Evolutionary conservation across 2,888 invertebrate species (phyloP), one percentile per base, ranked within the genome.

Genomic region (Entomobrya proxima): DNA sequence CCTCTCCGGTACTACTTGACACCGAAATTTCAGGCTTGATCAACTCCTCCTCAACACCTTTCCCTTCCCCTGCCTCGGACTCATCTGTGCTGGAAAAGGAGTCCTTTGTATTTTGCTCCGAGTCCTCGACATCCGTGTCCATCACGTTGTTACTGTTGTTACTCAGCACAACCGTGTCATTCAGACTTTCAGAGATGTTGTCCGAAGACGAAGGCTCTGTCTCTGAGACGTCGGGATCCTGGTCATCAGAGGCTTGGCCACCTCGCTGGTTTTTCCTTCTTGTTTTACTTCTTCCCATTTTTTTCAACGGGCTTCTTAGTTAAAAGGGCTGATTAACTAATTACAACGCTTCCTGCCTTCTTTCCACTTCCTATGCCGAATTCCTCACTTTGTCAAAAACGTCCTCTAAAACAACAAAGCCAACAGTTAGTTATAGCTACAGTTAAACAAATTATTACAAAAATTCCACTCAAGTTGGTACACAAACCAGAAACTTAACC

Each of bases 71-170:
- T 4, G 47, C 18, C 21, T 50, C 72, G 9, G 72, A n/a, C 18
- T 77, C 77, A 44, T 77, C 78, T 0, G 78, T 50, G n/a, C n/a
- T n/a, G 13, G 78, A 47, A 2, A 67, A 64, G 7, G 77, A 85
- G 21, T 61, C 79, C 11, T 67, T 79, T 27, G 69, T 75, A n/a
- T 61, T 78, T 40, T 74, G 85, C 11, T 79, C 85, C n/a, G 79
- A 85, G 44, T 85, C 85, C 30, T 85, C 85, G 30, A 55, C 64
- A n/a, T 85, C 85, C 0, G 85, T 85, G 64, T 85, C 85, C 85
- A 85, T 85, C n/a, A 85, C 74, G 37, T 74, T 82, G 30, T 58
- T 81, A 37, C 58, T 72, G 35, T 52, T 50, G 40, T 30, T 77
- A 61, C 74, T 85, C 37, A 85, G 32, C 6, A 78, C 78, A 24